Base-by-base conservation (phyloP, 2,888 invertebrate species). In the Eupithecia subumbrata region DNA sequence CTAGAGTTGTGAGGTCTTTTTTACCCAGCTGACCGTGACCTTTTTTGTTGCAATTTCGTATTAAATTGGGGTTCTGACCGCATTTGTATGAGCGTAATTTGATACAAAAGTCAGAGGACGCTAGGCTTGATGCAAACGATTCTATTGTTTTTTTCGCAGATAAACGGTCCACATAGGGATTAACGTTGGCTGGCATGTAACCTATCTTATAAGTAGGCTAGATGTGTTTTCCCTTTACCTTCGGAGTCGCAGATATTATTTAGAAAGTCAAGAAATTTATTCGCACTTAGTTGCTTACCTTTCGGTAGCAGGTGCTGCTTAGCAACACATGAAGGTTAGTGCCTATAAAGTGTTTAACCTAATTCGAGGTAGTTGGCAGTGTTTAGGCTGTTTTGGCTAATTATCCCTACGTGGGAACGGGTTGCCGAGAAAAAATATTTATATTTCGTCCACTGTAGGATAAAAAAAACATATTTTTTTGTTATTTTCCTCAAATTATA, bases 361-460 rank as follows among this genome's bases (percentile, higher is more conserved):
- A 76, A 8, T 82, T 81, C 52, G 71, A 77, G 12, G 76, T 67
- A 56, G 72, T 76, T 3, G 80, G 82, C 0, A 68, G 68, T 68
- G 43, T 43, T 12, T 79, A 4, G 80, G 81, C 37, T 82, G 78
- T 40, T 81, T 80, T 40, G 80, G 80, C 5, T 81, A 68, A 68
- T 68, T 45, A 68, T 67, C 14, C 25, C 43, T 67, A 2, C 5
- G 37, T 40, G 9, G 18, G 1, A 18, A 64, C 18, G 14, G 40
- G n/a, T 40, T 37, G 8, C n/a, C n/a, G 12, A 12, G 8, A 67
- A 40, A 67, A 67, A 67, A 37, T 1, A 9, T 1, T 34, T 8
- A 12, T 9, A 14, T 63, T 34, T 60, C 12, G 12, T 56, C 56
- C 12, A 22, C 22, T 22, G 22, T 11, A 56, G 5, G 22, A 37